Percentiles rank a stretch among this genome's conserved stretches.
These are phyloP conservation scores for Papilio polytes DNA, from an alignment of 1,140 invertebrate genomes.

Conservation along the genomic window DNA sequence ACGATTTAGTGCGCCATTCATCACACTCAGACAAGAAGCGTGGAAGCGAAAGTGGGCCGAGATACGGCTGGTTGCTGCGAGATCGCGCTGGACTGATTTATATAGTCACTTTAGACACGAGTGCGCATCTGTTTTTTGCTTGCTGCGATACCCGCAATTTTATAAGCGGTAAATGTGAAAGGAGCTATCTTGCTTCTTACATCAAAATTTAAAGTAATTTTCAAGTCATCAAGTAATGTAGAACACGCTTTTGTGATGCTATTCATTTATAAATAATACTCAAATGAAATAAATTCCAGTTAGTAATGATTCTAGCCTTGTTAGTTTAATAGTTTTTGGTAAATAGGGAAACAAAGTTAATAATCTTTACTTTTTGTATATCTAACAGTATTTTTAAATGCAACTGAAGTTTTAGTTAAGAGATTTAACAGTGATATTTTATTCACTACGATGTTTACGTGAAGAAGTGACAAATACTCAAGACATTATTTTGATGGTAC, in stretches of 20 bases:
- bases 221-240: background rate
- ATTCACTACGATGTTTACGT: background rate
- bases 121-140: constrained; percentile 5
- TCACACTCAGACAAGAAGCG: constrained; percentile 39
- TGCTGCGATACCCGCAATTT: background rate
- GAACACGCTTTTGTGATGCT: background rate
- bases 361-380: too few relatives aligned
- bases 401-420: too few relatives aligned
- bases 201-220: background rate
- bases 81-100: constrained; percentile 38
- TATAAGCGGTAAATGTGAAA: constrained; percentile 9
- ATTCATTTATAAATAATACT: background rate
- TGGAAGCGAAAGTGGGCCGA: constrained; percentile 31
- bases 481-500: constrained; percentile 61
- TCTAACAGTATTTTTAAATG: too few relatives aligned
- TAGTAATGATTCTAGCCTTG: too few relatives aligned
- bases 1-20: constrained; percentile 40
- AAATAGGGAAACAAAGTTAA: too few relatives aligned
- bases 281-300: background rate
- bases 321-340: too few relatives aligned
- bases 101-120: constrained; percentile 31
- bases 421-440: too few relatives aligned
- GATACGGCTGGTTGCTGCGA: constrained; percentile 32
- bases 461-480: background rate
- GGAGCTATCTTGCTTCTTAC: background rate